These are phyloP conservation scores for Eupithecia subfuscata DNA, from an alignment of 2,888 invertebrate genomes.

Conservation along the genomic window DNA sequence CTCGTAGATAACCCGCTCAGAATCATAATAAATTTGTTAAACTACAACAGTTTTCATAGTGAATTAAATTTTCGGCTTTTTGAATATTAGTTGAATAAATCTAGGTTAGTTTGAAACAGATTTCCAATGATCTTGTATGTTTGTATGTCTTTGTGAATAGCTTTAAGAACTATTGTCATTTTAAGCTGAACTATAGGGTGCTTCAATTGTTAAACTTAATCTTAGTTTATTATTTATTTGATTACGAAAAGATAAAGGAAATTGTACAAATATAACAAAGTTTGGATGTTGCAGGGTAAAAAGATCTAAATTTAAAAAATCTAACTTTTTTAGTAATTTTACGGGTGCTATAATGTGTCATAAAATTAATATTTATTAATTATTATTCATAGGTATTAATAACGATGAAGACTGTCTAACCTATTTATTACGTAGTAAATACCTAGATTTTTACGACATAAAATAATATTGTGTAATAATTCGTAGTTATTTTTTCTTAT, in stretches of 20 bases:
- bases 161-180: constrained; percentile 48
- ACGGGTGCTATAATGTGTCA: constrained; percentile 63
- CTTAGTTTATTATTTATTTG: constrained; percentile 26
- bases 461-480: background rate
- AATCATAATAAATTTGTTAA: too few species aligned
- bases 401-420: constrained; percentile 41
- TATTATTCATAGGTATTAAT: constrained; percentile 33
- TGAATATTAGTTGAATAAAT: background rate
- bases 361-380: constrained; percentile 42
- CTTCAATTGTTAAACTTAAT: constrained; percentile 47
- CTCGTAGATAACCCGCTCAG: too few species aligned
- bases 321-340: constrained; percentile 33
- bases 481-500: background rate
- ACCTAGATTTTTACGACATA: background rate
- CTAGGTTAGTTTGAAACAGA: background rate
- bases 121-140: constrained; percentile 55
- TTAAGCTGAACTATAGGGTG: constrained; percentile 74
- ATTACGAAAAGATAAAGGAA: constrained; percentile 28
- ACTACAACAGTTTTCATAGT: too few species aligned
- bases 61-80: background rate
- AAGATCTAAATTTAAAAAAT: constrained; percentile 14
- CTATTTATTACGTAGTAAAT: constrained; percentile 15
- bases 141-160: constrained; percentile 41
- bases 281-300: constrained; percentile 63
- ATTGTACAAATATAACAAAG: constrained; percentile 40